Conservation (phyloP, 2,797 vertebrate species). For the Melanotaenia nigrans region DNA sequence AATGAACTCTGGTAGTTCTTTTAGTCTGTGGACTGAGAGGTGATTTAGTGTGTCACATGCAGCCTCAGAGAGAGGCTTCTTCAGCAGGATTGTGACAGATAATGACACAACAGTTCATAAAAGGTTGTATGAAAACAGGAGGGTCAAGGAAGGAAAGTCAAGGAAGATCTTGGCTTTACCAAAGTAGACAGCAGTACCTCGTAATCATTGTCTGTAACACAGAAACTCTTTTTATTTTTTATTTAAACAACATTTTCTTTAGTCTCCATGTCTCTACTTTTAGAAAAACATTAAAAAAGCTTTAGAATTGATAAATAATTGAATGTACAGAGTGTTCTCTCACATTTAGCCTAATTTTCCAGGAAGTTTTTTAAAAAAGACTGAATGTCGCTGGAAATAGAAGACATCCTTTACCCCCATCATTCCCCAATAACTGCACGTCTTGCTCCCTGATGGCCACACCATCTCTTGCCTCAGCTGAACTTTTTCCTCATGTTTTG, state of each 20-base stretch:
- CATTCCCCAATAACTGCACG: neutral
- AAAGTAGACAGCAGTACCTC: neutral
- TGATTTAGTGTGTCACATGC: constrained; percentile 47
- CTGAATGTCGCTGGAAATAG: neutral
- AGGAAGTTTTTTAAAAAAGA: neutral
- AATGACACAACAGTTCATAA: neutral
- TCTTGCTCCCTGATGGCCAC: neutral
- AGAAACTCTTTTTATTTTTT: too few species aligned
- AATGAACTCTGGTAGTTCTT: constrained; percentile 34
- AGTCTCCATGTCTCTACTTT: neutral
- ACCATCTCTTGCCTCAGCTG: neutral
- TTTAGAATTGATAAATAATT: neutral
- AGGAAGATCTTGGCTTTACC: neutral
- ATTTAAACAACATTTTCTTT: neutral
- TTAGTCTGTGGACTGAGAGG: constrained; percentile 11
- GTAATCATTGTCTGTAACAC: neutral
- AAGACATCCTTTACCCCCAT: neutral
- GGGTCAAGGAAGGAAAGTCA: constrained; percentile 1
- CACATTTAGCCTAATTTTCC: neutral
- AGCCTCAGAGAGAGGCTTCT: neutral
- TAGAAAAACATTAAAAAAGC: neutral
- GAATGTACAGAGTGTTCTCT: neutral
- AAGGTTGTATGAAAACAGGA: neutral
- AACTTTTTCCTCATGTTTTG: constrained; percentile 4
- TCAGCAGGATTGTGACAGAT: constrained; percentile 15